These are phyloP conservation scores for Pemphredon lugubris DNA, from an alignment of 2,888 invertebrate genomes.

Conservation along the genomic window DNA sequence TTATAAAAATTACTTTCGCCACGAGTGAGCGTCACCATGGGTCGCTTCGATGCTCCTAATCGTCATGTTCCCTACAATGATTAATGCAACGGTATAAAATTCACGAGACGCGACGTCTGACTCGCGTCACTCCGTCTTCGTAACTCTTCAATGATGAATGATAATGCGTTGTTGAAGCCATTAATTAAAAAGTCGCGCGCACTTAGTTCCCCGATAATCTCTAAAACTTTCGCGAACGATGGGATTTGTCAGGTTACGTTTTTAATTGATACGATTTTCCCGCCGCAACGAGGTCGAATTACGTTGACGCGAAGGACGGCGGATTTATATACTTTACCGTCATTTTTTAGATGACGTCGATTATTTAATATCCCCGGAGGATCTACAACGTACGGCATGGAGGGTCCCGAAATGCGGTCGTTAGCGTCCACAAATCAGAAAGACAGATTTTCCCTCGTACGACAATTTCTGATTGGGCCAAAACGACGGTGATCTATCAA, in stretches of 20 bases:
- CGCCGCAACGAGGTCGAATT: slow-evolving; percentile 22
- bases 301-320: slow-evolving; percentile 10
- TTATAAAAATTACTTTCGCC: no score
- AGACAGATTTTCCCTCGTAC: slow-evolving; percentile 31
- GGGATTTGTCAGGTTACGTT: slow-evolving; percentile 22
- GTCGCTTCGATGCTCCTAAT: no score
- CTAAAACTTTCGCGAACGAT: slow-evolving; percentile 15
- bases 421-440: slow-evolving; percentile 57
- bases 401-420: slow-evolving; percentile 16
- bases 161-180: neutral
- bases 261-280: slow-evolving; percentile 29
- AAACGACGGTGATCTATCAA: slow-evolving; percentile 8
- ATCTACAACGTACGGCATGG: slow-evolving; percentile 14
- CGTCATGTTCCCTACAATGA: no score
- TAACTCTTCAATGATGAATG: neutral
- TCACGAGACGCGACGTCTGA: no score
- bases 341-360: slow-evolving; percentile 12
- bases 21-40: no score
- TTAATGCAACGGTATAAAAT: no score
- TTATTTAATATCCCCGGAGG: slow-evolving; percentile 33
- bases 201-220: slow-evolving; percentile 20
- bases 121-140: neutral
- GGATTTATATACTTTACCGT: slow-evolving; percentile 3
- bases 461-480: neutral
- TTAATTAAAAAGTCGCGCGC: slow-evolving; percentile 22